A percentile compares a stretch with the other conserved stretches of the same genome.
These are phyloP conservation scores for Tribolium madens DNA, from an alignment of 1,140 invertebrate genomes.

Conservation along the genomic window DNA sequence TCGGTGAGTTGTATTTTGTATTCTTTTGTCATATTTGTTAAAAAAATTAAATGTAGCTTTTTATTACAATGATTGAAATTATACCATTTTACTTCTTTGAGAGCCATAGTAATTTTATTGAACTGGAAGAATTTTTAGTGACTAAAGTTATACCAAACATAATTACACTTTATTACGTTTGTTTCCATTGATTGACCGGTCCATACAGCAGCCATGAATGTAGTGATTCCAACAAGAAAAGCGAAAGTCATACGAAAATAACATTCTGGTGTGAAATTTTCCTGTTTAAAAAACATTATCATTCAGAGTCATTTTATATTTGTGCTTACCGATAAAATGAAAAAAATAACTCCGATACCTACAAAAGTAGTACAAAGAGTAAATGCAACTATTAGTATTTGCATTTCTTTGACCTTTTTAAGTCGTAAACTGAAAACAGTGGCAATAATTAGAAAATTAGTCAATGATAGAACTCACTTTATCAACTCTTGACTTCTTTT, in stretches of 20 bases:
- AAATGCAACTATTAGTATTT: background rate
- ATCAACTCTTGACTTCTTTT: background rate
- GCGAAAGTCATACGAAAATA: background rate
- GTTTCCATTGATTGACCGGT: background rate
- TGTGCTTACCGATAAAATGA: background rate
- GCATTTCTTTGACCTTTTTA: background rate
- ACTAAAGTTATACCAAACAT: too few species aligned
- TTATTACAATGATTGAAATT: background rate
- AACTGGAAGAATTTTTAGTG: background rate
- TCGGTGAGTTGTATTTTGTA: background rate
- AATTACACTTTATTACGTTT: too few species aligned
- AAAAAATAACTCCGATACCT: background rate
- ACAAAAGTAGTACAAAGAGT: background rate
- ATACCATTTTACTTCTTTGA: background rate
- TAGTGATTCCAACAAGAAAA: background rate
- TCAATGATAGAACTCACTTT: background rate
- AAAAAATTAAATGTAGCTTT: background rate
- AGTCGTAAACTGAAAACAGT: background rate
- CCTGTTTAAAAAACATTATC: background rate
- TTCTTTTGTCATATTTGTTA: background rate
- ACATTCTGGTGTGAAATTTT: background rate
- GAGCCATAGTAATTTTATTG: background rate
- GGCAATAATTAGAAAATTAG: background rate
- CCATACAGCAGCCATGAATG: background rate
- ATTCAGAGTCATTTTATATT: background rate